Evolutionary conservation across 2,797 vertebrate genomes (phyloP).

Genomic region (Lepus townsendii): DNA sequence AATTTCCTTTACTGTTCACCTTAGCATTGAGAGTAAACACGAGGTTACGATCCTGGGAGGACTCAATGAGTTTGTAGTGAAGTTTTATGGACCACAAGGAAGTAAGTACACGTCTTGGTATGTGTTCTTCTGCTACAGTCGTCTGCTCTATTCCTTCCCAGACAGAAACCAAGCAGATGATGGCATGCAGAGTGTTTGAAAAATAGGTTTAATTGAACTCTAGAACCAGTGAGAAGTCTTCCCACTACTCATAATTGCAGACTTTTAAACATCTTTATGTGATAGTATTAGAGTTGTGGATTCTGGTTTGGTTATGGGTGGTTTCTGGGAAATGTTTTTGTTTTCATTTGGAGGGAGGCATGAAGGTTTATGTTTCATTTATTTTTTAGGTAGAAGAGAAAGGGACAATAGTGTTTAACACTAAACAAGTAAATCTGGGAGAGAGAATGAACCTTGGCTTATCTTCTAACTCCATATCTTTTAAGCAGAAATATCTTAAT

Average conservation of each 20-base stretch:
- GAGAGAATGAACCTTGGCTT: conserved; percentile 16
- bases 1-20: conserved; percentile 88
- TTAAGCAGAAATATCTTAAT: conserved; percentile 37
- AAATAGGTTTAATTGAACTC: conserved; percentile 18
- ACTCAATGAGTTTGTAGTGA: conserved; percentile 99
- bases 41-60: conserved; percentile 99
- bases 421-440: background rate
- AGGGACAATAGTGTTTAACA: background rate
- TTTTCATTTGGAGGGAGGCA: background rate
- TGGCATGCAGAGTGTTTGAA: conserved; percentile 9
- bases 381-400: background rate
- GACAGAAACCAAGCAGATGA: background rate
- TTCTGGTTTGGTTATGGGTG: conserved; percentile 28
- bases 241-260: background rate
- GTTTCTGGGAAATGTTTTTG: background rate
- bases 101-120: conserved; percentile 92
- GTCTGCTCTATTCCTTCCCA: background rate
- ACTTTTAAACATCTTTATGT: background rate
- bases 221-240: conserved; percentile 3
- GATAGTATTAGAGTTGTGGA: conserved; percentile 33
- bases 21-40: conserved; percentile 98
- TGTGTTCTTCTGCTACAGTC: background rate
- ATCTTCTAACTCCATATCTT: conserved; percentile 38
- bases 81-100: conserved; percentile 99
- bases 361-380: background rate